Evolutionary conservation across 2,797 vertebrate genomes (phyloP).

Genomic region (Sebastes trivittatus): DNA sequence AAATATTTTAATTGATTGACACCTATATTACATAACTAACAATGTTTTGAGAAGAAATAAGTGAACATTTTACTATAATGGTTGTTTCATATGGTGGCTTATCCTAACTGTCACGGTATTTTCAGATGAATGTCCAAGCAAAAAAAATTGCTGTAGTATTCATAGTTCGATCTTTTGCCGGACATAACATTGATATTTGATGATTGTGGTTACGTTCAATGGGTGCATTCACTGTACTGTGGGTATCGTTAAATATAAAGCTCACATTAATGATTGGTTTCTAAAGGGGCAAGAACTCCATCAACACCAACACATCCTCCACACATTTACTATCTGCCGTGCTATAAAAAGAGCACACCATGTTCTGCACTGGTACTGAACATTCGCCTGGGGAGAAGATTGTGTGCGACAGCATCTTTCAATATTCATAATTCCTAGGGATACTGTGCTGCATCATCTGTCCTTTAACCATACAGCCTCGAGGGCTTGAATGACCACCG

Average conservation of each 20-base stretch:
- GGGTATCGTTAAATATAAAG: neutral
- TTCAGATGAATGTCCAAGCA: neutral
- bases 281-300: neutral
- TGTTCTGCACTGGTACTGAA: neutral
- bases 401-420: slow-evolving; percentile 26
- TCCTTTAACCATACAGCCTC: slow-evolving; percentile 1
- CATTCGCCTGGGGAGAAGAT: slow-evolving; percentile 22
- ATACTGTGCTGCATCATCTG: slow-evolving; percentile 9
- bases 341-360: neutral
- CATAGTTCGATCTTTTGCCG: neutral
- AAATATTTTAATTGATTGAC: too few relatives aligned
- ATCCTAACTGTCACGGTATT: too few relatives aligned
- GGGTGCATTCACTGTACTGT: neutral
- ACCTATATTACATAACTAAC: too few relatives aligned
- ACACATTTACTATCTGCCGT: neutral
- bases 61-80: too few relatives aligned
- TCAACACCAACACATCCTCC: neutral
- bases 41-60: too few relatives aligned
- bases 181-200: neutral
- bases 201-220: neutral
- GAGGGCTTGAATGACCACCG: neutral
- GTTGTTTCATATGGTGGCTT: too few relatives aligned
- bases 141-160: neutral
- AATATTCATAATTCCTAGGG: slow-evolving; percentile 32
- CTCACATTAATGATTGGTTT: neutral